phyloP scores from a whole-genome alignment of 2,888 invertebrate species.

The Dryobotodes eremita region DNA sequence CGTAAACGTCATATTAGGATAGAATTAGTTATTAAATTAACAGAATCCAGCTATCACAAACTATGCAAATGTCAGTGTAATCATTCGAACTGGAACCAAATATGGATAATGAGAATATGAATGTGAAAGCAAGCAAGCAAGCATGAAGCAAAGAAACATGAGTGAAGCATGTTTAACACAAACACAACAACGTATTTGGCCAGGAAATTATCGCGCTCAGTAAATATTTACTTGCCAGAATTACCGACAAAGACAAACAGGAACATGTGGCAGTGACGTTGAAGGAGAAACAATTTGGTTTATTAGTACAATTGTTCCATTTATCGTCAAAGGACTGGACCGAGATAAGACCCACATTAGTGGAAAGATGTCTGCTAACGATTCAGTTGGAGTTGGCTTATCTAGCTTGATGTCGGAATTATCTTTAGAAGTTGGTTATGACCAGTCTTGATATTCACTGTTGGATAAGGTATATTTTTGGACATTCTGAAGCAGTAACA shows the following conservation, averaged over 20 bases:
- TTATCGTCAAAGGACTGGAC: slow-evolving; percentile 44
- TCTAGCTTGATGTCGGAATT: slow-evolving; percentile 13
- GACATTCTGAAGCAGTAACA: background rate
- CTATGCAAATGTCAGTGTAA: slow-evolving; percentile 2
- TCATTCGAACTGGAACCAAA: slow-evolving; percentile 26
- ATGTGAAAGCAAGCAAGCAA: slow-evolving; percentile 52
- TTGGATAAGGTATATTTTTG: background rate
- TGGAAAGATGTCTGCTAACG: slow-evolving; percentile 47
- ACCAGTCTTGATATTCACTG: slow-evolving; percentile 3
- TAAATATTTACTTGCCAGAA: slow-evolving; percentile 70
- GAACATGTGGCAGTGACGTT: slow-evolving; percentile 44
- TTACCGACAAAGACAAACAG: slow-evolving; percentile 69
- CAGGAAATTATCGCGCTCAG: slow-evolving; percentile 58
- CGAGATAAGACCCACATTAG: slow-evolving; percentile 50
- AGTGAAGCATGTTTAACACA: slow-evolving; percentile 39
- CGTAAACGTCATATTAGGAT: background rate
- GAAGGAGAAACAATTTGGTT: slow-evolving; percentile 56
- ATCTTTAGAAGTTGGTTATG: slow-evolving; percentile 21
- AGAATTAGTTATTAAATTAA: background rate
- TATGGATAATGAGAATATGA: slow-evolving; percentile 28
- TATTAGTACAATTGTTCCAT: slow-evolving; percentile 62
- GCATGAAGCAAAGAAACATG: too few species aligned
- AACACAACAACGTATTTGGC: slow-evolving; percentile 60
- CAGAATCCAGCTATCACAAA: slow-evolving; percentile 23
- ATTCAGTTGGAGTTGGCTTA: slow-evolving; percentile 29